Base-by-base conservation (phyloP, 2,113 vertebrate genomes). In the Vombatus ursinus region DNA sequence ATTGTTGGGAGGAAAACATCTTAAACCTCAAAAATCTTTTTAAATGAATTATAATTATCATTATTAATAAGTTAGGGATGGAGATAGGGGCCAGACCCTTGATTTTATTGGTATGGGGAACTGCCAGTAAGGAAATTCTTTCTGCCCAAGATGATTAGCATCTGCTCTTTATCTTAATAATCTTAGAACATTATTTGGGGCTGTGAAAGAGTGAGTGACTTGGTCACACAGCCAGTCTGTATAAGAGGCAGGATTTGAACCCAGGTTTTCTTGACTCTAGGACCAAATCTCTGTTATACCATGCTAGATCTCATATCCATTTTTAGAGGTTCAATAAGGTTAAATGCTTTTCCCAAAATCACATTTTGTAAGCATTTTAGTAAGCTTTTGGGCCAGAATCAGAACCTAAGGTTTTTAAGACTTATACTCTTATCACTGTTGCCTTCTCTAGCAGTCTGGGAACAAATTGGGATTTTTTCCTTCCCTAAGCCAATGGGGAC, bases 361-460 rank as follows among this genome's bases (percentile, higher is more conserved):
- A 52, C 11, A 25, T 12, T 28, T 52, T 23, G 47, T 90, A 61
- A 52, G 26, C 25, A 49, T 89, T 50, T 37, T 53, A 31, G 49
- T 50, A 61, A 52, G 14, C 25, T 50, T 89, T 50, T 28, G 37
- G 91, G 47, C 47, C 89, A 90, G 92, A 28, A 44, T 94, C 52
- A 94, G 92, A 95, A 91, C 93, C 44, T 31, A 96, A 91, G 93
- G n/a, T 44, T n/a, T 84, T 6, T 23, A 84, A 84, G n/a, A 84
- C n/a, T 84, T 44, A 84, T 44, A 31, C 12, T 37, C 31, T 68
- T 68, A 68, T 68, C 68, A 44, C 19, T 84, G 16, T 19, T 84
- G n/a, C 5, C 37, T 84, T 84, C n/a, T 44, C 19, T 84, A 44
- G 68, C 5, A 8, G n/a, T 44, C 19, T 84, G 2, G 19, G 61